Evolutionary conservation across 2,888 invertebrate species (phyloP).

Genomic region (Choreutis nemorana): DNA sequence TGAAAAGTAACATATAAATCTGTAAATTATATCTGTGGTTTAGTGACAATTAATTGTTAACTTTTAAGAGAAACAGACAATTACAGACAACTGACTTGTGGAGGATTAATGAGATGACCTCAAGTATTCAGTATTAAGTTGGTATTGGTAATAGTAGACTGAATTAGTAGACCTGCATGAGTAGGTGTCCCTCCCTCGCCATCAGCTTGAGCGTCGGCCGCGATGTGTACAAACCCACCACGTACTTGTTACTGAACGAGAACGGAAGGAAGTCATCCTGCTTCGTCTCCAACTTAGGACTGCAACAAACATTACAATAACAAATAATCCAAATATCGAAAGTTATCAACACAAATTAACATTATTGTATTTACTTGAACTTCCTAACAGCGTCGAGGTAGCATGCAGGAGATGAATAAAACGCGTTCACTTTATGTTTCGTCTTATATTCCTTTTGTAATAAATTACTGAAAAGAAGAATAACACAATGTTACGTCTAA

Average conservation of each 20-base stretch:
- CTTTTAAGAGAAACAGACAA: too few relatives aligned
- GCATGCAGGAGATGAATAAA: slow-evolving; percentile 85
- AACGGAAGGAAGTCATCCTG: slow-evolving; percentile 89
- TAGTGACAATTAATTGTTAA: too few relatives aligned
- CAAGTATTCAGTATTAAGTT: too few relatives aligned
- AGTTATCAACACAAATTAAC: not conserved
- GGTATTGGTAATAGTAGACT: too few relatives aligned
- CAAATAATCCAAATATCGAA: not conserved
- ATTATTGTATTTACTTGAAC: slow-evolving; percentile 34
- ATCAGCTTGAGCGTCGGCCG: slow-evolving; percentile 29
- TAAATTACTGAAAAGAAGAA: slow-evolving; percentile 15
- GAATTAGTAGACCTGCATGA: slow-evolving; percentile 23
- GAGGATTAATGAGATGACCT: too few relatives aligned
- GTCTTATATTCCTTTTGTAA: slow-evolving; percentile 56
- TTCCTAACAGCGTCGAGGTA: slow-evolving; percentile 79
- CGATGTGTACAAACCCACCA: slow-evolving; percentile 28
- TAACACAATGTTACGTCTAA: too few relatives aligned
- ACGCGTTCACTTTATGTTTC: slow-evolving; percentile 70
- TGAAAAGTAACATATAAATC: too few relatives aligned
- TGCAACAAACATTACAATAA: slow-evolving; percentile 14
- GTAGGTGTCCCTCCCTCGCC: slow-evolving; percentile 25
- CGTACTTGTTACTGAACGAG: slow-evolving; percentile 49
- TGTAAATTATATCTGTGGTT: too few relatives aligned
- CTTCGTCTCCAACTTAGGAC: slow-evolving; percentile 69
- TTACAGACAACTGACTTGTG: too few relatives aligned